Evolutionary conservation across 2,797 vertebrate genomes (phyloP), one percentile per base, ranked within the genome.

Genomic region (Podarcis siculus): DNA sequence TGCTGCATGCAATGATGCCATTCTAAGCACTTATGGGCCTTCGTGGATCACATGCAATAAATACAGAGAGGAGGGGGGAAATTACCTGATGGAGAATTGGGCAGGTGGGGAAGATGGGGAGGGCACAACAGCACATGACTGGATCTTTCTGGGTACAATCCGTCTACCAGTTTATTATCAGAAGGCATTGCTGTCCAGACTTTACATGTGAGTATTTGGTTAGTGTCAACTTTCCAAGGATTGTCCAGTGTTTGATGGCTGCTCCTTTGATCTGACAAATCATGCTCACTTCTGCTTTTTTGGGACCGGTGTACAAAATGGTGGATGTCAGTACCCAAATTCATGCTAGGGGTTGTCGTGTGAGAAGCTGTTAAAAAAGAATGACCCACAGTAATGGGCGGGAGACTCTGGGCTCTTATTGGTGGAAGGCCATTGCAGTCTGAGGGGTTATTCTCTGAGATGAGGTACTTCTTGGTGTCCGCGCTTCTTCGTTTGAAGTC

Each of bases 271-370:
- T 96, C 96, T 93, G 97, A 95, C 83, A 98, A 95, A 87, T 97
- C 97, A 73, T 98, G 97, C 87, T 98, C 97, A 55, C 97, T 98
- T 89, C 93, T 97, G 89, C 97, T 97, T 89, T 98, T 98, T 93
- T 97, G 97, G 87, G 98, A 97, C 67, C 91, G 92, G 69, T 96
- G 95, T 79, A 96, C 93, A 21, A 96, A 94, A 72, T 94, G 92
- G 71, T 95, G 95, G 61, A 82, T 86, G 81, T 91, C 93, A 3
- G 92, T 94, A 76, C 91, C 95, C 58, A 94, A 90, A 45, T 89
- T 75, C 27, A 91, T 91, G 19, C 94, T 95, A 87, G 96, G 92
- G 0, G 75, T 83, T 42, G 92, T 79, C 23, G 92, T 95, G 55
- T 95, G 96, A 61, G 96, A 94, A 89, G 93, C 90, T 25, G 95